phyloP scores from a whole-genome alignment of 1,140 invertebrate species.

The Homarus americanus region DNA sequence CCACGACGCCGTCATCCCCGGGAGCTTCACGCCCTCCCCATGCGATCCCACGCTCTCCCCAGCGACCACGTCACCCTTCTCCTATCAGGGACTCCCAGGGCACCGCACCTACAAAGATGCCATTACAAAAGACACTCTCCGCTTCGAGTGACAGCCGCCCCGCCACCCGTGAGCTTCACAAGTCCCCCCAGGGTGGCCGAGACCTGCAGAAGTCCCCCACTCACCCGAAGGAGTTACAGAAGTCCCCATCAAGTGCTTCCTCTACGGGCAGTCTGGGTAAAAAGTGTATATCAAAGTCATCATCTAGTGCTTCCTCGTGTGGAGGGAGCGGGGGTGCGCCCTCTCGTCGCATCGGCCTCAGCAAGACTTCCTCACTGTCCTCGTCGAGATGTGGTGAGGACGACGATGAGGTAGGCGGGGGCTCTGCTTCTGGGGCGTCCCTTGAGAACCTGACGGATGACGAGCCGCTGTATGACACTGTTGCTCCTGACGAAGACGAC shows the following conservation, averaged over 20 bases:
- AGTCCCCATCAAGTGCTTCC: constrained; percentile 65
- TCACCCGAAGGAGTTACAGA: constrained; percentile 53
- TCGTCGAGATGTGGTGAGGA: constrained; percentile 68
- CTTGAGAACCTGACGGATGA: constrained; percentile 76
- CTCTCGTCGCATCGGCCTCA: constrained; percentile 51
- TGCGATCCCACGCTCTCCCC: constrained; percentile 55
- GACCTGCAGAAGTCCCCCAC: constrained; percentile 62
- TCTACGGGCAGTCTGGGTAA: constrained; percentile 62
- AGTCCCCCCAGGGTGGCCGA: constrained; percentile 21
- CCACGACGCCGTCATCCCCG: constrained; percentile 56
- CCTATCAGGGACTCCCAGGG: constrained; percentile 42
- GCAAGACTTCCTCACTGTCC: constrained; percentile 64
- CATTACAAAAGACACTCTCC: constrained; percentile 64
- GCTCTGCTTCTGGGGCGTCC: constrained; percentile 64
- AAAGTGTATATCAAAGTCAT: constrained; percentile 70
- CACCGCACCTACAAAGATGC: constrained; percentile 28
- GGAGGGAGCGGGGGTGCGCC: constrained; percentile 52
- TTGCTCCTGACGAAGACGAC: constrained; percentile 88
- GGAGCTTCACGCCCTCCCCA: constrained; percentile 57
- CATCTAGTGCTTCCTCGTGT: constrained; percentile 66
- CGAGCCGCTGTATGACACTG: constrained; percentile 90
- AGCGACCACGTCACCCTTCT: constrained; percentile 60
- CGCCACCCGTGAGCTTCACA: constrained; percentile 13
- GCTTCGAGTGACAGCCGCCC: constrained; percentile 52
- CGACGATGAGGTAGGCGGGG: constrained; percentile 56